Base-by-base conservation (phyloP, 2,888 invertebrate species). In the Xestoiulus laeticollis region DNA sequence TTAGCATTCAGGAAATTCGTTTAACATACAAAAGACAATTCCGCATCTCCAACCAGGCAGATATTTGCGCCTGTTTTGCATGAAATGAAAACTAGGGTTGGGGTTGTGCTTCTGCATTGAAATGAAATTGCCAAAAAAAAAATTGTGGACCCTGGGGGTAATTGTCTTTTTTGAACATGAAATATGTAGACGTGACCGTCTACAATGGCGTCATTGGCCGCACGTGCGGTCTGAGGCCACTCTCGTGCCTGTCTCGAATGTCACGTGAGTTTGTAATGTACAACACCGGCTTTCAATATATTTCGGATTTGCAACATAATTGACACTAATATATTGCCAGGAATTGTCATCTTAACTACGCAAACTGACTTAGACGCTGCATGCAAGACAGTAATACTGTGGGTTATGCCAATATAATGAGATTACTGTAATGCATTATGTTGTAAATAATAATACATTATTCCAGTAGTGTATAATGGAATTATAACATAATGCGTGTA, bases 41-140 rank as follows among this genome's bases (percentile, higher is more conserved):
- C 78, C 78, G 78, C 78, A 78, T 78, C 78, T 78, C 78, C 78
- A 30, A 78, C 78, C 26, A 78, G 78, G 78, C 78, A 78, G 78
- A 26, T 78, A 78, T 78, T 78, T 78, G 78, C 78, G 78, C 30
- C 78, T 78, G 14, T 78, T 78, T 78, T 78, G 78, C 78, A 78
- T 78, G 78, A 78, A 78, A 78, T 78, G 78, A 78, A 38, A 78
- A 78, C 78, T 78, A 30, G 30, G 78, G 78, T 30, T 78, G 78
- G 68, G 78, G 78, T 78, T n/a, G 59, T 5, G 59, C 59, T 59
- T n/a, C n/a, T 59, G 59, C 78, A 78, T 30, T 78, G 30, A 78
- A 78, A 78, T 30, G 12, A 22, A 78, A 78, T 78, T 78, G 26
- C 78, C 78, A 4, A 16, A 78, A 78, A 78, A 30, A 78, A 48